These are phyloP conservation scores for Rhinolophus sinicus DNA, from an alignment of 2,113 vertebrate species.

Conservation along the genomic window DNA sequence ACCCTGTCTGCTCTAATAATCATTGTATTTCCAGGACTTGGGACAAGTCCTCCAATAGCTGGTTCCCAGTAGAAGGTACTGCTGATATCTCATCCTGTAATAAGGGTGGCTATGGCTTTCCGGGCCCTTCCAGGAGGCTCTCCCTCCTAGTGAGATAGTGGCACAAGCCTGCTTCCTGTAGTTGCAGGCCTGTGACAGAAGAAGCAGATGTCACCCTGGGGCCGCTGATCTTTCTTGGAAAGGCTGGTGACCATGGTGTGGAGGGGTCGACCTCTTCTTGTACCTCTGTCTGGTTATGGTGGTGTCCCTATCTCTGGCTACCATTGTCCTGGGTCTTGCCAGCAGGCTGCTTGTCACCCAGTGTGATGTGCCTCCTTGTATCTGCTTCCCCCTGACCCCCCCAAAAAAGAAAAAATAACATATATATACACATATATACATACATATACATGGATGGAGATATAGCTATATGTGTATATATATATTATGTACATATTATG, in stretches of 20 bases:
- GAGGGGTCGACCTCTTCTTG: neutral
- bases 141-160: neutral
- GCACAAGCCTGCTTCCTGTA: neutral
- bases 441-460: too few species aligned
- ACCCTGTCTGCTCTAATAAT: neutral
- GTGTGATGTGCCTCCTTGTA: neutral
- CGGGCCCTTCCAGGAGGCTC: neutral
- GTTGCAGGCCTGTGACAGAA: slow-evolving; percentile 56
- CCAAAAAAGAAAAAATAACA: neutral
- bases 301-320: neutral
- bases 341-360: neutral
- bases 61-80: neutral
- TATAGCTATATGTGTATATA: neutral
- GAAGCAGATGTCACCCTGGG: slow-evolving; percentile 72
- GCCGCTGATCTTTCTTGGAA: slow-evolving; percentile 70
- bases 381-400: neutral
- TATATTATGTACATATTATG: neutral
- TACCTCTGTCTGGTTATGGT: neutral
- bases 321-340: neutral
- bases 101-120: slow-evolving; percentile 46
- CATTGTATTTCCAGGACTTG: neutral
- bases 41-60: neutral
- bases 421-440: neutral
- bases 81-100: neutral
- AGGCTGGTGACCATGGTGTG: neutral